Base-by-base conservation (phyloP, 2,888 invertebrate species). In the Sisyra terminalis region DNA sequence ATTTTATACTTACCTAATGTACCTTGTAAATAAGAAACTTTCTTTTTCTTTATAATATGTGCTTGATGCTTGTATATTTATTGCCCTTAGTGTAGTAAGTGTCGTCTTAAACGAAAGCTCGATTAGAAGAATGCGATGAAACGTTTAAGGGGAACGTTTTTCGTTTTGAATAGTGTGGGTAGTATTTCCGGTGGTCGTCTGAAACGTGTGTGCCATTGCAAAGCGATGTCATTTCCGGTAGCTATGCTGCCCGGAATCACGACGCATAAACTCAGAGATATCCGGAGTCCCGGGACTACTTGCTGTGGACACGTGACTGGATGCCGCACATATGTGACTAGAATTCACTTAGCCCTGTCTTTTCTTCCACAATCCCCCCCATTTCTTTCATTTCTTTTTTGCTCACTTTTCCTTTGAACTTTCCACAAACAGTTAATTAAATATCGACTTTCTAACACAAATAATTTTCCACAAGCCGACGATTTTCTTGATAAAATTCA, bases 191-290 rank as follows among this genome's bases (percentile, higher is more conserved):
- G 30, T 37, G 30, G 37, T 42, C 37, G 18, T 29, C 24, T 37
- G 37, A 15, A 9, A 42, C 42, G 42, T 42, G 42, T 31, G 42
- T 29, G 29, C 34, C 42, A 42, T 42, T 29, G 42, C 30, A 42
- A 42, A 42, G 37, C 42, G 37, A 42, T 42, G 37, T 42, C 42
- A 42, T 42, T 42, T 42, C 42, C 42, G 32, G 37, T 29, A 14
- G 18, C 15, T 29, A 15, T 6, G 10, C 29, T 17, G 17, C n/a
- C 37, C 42, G 42, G 42, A 42, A 42, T 37, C 37, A 42, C 42
- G 37, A 42, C 37, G 42, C 30, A 42, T 42, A 37, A 42, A 42
- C 37, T 29, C 42, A 29, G 29, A 41, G 32, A 34, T 41, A 16
- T 41, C 41, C 34, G 41, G 34, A 16, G 37, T 10, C 10, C 10